Percentiles rank a stretch among this genome's conserved stretches.
phyloP scores from a whole-genome alignment of 2,888 invertebrate genomes.

The Molorchus minor region DNA sequence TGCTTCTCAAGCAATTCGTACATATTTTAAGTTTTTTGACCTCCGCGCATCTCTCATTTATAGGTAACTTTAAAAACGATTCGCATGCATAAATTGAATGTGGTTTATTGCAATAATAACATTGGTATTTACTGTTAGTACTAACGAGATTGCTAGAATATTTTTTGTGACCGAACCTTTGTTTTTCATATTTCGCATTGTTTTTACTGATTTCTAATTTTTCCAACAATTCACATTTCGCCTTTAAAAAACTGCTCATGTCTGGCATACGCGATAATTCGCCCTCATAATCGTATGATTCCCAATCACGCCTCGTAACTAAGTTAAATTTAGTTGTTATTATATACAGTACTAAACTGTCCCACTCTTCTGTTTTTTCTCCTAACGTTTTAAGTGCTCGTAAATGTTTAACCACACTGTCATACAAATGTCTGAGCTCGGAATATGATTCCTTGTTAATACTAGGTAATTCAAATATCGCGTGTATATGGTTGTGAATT shows the following conservation, averaged over 20 bases:
- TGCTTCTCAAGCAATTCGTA: background rate
- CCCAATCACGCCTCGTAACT: conserved; percentile 11
- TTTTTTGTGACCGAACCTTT: background rate
- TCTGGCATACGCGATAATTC: background rate
- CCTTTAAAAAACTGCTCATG: background rate
- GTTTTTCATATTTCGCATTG: background rate
- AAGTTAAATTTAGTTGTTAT: background rate
- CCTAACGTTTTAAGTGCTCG: background rate
- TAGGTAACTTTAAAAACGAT: conserved; percentile 1
- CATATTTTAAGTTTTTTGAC: background rate
- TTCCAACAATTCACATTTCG: conserved; percentile 13
- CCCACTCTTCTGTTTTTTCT: background rate
- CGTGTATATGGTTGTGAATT: background rate
- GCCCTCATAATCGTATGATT: conserved; percentile 3
- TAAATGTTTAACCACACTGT: background rate
- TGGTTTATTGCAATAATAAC: background rate
- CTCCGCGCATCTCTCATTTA: background rate
- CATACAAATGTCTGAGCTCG: background rate
- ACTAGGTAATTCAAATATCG: background rate
- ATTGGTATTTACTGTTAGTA: background rate
- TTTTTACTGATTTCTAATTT: too few relatives aligned
- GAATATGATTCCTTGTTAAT: background rate
- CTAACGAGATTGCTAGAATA: background rate
- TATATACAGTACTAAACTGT: background rate
- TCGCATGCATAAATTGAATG: background rate